phyloP scores from a whole-genome alignment of 92 coral and sea anemone genomes.

The Parazoanthus darwini region DNA sequence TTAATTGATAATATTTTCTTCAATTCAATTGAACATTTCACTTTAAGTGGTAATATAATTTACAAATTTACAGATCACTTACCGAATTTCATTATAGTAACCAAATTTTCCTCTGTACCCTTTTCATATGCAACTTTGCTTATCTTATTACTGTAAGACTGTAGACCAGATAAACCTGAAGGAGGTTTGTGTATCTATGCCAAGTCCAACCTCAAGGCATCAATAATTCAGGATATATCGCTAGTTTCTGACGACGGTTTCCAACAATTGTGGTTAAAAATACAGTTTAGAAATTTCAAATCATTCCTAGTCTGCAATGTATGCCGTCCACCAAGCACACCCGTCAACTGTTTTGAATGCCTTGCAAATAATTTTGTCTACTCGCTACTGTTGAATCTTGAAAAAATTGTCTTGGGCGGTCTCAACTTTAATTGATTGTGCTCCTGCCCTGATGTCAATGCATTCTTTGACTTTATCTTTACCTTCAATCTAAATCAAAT shows the following conservation, averaged over 20 bases:
- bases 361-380: slow-evolving; percentile 47
- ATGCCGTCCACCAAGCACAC: slow-evolving; percentile 53
- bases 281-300: slow-evolving; percentile 51
- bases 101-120: no score
- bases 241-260: slow-evolving; percentile 27
- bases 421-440: slow-evolving; percentile 17
- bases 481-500: no score
- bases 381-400: slow-evolving; percentile 41
- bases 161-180: no score
- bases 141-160: no score
- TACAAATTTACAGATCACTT: no score
- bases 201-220: slow-evolving; percentile 34
- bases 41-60: no score
- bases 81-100: no score
- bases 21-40: no score
- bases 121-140: no score
- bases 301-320: slow-evolving; percentile 54
- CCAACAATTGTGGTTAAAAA: not conserved
- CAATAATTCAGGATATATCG: not conserved
- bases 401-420: slow-evolving; percentile 48
- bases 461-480: no score
- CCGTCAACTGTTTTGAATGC: slow-evolving; percentile 44
- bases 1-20: no score
- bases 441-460: no score
- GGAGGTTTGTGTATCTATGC: not conserved